Evolutionary conservation across 2,888 invertebrate species (phyloP), one percentile per base, ranked within the genome.

Genomic region (Pristionchus arcanus): DNA sequence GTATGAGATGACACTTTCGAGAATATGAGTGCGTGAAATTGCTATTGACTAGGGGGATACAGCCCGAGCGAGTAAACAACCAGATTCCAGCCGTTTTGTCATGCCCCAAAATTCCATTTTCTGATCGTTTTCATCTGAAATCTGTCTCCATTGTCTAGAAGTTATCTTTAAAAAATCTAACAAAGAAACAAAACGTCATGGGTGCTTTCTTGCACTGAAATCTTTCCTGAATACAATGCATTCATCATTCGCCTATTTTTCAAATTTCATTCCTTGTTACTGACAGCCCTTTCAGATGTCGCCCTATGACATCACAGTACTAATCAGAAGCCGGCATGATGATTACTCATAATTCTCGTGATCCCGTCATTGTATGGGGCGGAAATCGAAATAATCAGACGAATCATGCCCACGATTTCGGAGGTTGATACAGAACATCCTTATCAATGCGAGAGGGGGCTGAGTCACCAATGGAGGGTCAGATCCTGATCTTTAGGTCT

Each of bases 361-460:
- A 74, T 19, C 9, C 9, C 66, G 34, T 71, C 71, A 71, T 34
- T 28, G 13, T 37, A 16, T 9, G 37, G 37, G 74, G 74, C 31
- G 37, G 37, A 34, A 37, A 25, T 34, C 31, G 11, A 21, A 16
- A 25, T 37, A 74, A 37, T 31, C 21, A 21, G 74, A 74, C 74
- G 34, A 74, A 37, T 74, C 37, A 37, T 74, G 74, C 21, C 21
- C 21, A 34, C 37, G 68, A 68, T 68, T 68, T 68, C 68, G 68
- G 63, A 68, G 68, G 74, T 74, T 74, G 74, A 74, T 74, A 21
- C 74, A 19, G 74, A 42, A 37, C 74, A 74, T 37, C 37, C 74
- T 74, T 74, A 74, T 74, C 74, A 74, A 21, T 34, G 19, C 21
- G 74, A 42, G 34, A 74, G 37, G 37, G n/a, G 9, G 9, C 37